Base-by-base conservation (phyloP, 2,888 invertebrate genomes). In the Drosophila mimetica region DNA sequence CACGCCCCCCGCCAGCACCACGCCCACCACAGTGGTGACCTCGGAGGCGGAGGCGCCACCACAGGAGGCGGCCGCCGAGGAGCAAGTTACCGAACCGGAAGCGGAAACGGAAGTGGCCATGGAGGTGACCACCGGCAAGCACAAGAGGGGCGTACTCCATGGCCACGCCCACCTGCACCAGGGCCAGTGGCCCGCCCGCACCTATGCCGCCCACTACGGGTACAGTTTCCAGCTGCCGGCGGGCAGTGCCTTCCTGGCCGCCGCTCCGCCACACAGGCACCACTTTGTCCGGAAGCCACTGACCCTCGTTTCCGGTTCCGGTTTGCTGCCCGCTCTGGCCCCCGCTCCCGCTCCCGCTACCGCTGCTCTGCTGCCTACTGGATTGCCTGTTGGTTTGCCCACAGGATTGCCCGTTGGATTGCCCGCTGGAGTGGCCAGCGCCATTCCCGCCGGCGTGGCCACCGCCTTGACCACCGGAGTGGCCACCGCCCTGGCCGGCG, bases 201-300 rank as follows among this genome's bases (percentile, higher is more conserved):
- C 77, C 13, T 91, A 91, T 72, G 91, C 91, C 5, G 63, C 90
- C 1, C 89, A 90, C 30, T 91, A 88, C 65, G 91, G 90, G 30
- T 90, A 91, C 51, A 89, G 86, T 30, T 63, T 90, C 63, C 84
- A 89, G 22, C 53, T 89, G 71, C 90, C 91, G 0, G 76, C 71
- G 6, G 80, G 81, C 1, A 55, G 81, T 8, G 65, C 75, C 0
- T 89, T 65, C n/a, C 53, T 89, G 9, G 69, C 81, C 1, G 82
- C 80, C 0, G 70, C 73, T 8, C 84, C 86, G 0, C 37, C 73
- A 1, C 54, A 58, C 22, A n/a, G n/a, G n/a, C 53, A 39, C 18
- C 82, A 71, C 8, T 74, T 74, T 4, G 36, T 87, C 28, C n/a
- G n/a, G n/a, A 53, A 53, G 44, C 66, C 66, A 11, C 39, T 34